Base-by-base conservation (phyloP, 2,797 vertebrate genomes). In the Sebastes goodei region DNA sequence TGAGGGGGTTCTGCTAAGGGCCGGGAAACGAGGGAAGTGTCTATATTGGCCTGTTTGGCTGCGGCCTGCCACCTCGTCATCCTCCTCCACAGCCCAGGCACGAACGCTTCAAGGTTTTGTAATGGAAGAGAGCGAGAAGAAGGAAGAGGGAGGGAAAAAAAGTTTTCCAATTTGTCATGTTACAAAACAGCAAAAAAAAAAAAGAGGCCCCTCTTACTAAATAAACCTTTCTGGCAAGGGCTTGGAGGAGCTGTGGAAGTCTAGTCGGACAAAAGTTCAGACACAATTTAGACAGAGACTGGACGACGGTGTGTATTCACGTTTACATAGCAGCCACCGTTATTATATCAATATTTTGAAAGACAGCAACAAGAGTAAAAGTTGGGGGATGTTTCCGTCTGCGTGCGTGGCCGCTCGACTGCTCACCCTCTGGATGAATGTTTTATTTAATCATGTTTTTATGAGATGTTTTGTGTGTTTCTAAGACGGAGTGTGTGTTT, bases 141-240 rank as follows among this genome's bases (percentile, higher is more conserved):
- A 32, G 55, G 67, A 76, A 42, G 55, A 62, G 35, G 42, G 76
- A 80, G 66, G 75, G 32, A 30, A 55, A 56, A 80, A 81, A 84
- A 57, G 55, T 82, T 86, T 88, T 79, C 72, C 87, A 81, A 86
- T 82, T 89, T 91, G 85, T 90, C 85, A 80, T 86, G 87, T 93
- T 90, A 86, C 71, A 87, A 93, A 93, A 89, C 78, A 78, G 70
- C 38, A 15, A 42, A 42, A 42, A 42, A 14, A 84, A 69, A 82
- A 80, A 85, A 23, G 46, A 82, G 72, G 85, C 70, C 77, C 89
- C 80, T 87, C 71, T 85, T 83, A 53, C 49, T 53, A 87, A 91
- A 90, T 65, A 81, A 88, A 89, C 71, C 62, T 62, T 86, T 84
- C 62, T 25, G 10, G 62, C 56, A 35, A 35, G 69, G 70, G 85